Evolutionary conservation across 2,888 invertebrate species (phyloP), one percentile per base, ranked within the genome.

Genomic region (Minunthozetes semirufus): DNA sequence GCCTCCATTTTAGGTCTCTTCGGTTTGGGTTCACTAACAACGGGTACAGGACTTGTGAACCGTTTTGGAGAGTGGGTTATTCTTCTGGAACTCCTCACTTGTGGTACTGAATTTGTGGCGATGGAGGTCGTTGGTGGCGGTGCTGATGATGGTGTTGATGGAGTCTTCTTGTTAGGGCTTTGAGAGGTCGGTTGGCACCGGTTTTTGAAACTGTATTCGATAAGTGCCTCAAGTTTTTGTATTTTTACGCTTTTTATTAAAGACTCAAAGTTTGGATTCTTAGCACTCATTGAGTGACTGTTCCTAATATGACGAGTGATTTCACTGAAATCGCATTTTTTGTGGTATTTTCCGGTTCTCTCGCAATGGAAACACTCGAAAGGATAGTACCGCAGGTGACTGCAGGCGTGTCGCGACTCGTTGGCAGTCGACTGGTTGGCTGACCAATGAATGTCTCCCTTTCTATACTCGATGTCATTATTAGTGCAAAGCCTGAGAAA

Each of bases 281-380:
- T 61, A 29, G 25, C 22, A 13, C 25, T 29, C 19, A 25, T 25
- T 2, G 61, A 25, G 15, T 61, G 61, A 27, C 61, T 61, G 61
- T 61, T 29, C 29, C 29, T 22, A 17, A 61, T 61, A 27, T 61
- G 61, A 27, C 61, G 19, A 13, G 61, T 61, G 27, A 61, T 61
- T 61, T 61, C 61, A 25, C 25, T 27, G 4, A 29, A 13, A 15
- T 61, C 61, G 27, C 61, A 61, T n/a, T 61, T 61, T 29, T 61
- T 61, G 61, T 61, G 61, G 15, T 61, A 61, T 22, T 25, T 19
- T 6, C 61, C 61, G 25, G 5, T 53, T 50, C 15, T 53, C 22
- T 72, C 53, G 29, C 72, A 72, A 4, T 48, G n/a, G 29, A 53
- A 15, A 17, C 72, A 72, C 50, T 72, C 53, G 25, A 72, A 72